Conservation (phyloP, 92 coral and sea anemone genomes). For the Phenganax marumi region DNA sequence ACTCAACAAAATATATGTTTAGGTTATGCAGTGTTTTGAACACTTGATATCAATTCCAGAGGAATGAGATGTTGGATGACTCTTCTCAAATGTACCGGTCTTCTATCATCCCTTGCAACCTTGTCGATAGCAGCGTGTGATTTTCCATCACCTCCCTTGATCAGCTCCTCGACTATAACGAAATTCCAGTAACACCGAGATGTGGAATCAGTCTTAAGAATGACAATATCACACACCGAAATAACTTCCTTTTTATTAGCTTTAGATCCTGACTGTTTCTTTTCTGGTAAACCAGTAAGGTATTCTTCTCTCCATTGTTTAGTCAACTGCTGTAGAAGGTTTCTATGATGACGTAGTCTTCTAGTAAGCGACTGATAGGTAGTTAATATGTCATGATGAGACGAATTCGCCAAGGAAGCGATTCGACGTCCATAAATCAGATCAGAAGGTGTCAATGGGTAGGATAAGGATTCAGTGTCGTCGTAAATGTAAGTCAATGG, state of each 20-base stretch:
- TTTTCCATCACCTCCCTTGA: background rate
- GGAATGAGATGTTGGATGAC: slow-evolving; percentile 28
- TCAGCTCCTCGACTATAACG: background rate
- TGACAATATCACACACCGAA: background rate
- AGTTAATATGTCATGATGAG: slow-evolving; percentile 47
- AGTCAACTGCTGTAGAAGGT: slow-evolving; percentile 47
- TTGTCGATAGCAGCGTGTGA: background rate
- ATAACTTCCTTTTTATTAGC: background rate
- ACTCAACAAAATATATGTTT: background rate
- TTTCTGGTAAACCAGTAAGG: slow-evolving; percentile 26
- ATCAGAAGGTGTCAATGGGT: slow-evolving; percentile 55
- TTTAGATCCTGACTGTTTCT: background rate
- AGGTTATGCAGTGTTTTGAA: background rate
- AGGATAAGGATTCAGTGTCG: slow-evolving; percentile 42
- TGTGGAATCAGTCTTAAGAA: background rate
- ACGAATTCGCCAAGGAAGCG: background rate
- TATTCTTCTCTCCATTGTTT: slow-evolving; percentile 62
- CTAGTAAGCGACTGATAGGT: slow-evolving; percentile 49
- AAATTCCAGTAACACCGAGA: background rate
- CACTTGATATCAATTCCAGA: slow-evolving; percentile 3
- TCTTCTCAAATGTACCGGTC: background rate
- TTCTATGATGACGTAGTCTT: slow-evolving; percentile 52
- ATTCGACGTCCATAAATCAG: slow-evolving; percentile 52
- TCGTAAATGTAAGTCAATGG: slow-evolving; percentile 55
- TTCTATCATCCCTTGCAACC: background rate